Conservation (phyloP, 2,797 vertebrate species). For the Sebastes reedi region DNA sequence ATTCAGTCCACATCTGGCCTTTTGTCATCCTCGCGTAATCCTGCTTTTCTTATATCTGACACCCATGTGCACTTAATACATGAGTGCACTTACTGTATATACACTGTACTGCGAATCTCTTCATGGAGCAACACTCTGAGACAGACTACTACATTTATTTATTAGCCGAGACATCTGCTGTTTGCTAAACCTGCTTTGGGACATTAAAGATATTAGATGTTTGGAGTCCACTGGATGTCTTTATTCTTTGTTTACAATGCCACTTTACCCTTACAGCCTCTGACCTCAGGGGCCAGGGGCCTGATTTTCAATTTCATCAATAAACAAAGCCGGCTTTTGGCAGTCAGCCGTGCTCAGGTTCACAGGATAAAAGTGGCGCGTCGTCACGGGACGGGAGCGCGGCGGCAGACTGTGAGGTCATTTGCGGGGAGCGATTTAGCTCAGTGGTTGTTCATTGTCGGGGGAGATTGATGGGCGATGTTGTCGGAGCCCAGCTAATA, state of each 20-base stretch:
- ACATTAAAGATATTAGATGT: not conserved
- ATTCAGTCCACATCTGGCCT: conserved; percentile 25
- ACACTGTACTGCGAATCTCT: not conserved
- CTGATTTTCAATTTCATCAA: conserved; percentile 64
- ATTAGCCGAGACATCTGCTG: conserved; percentile 9
- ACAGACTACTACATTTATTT: conserved; percentile 4
- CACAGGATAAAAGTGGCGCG: conserved; percentile 44
- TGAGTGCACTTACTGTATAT: conserved; percentile 4
- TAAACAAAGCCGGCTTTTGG: conserved; percentile 66
- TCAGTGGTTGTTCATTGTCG: conserved; percentile 46
- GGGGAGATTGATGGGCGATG: conserved; percentile 72
- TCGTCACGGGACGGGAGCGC: conserved; percentile 35
- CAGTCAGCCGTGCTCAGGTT: conserved; percentile 50
- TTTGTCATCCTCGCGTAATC: conserved; percentile 51
- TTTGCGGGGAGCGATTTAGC: conserved; percentile 51
- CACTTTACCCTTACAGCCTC: conserved; percentile 45
- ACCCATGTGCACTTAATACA: conserved; percentile 25
- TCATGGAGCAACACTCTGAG: not conserved
- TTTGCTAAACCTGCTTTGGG: conserved; percentile 25
- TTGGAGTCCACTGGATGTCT: conserved; percentile 13
- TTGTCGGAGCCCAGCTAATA: conserved; percentile 59
- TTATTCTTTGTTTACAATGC: conserved; percentile 43
- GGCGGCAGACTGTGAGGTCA: conserved; percentile 44
- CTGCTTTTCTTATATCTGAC: conserved; percentile 37
- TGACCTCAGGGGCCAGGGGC: conserved; percentile 37